Conservation (phyloP, 2,888 invertebrate species). For the Tiphia femorata region DNA sequence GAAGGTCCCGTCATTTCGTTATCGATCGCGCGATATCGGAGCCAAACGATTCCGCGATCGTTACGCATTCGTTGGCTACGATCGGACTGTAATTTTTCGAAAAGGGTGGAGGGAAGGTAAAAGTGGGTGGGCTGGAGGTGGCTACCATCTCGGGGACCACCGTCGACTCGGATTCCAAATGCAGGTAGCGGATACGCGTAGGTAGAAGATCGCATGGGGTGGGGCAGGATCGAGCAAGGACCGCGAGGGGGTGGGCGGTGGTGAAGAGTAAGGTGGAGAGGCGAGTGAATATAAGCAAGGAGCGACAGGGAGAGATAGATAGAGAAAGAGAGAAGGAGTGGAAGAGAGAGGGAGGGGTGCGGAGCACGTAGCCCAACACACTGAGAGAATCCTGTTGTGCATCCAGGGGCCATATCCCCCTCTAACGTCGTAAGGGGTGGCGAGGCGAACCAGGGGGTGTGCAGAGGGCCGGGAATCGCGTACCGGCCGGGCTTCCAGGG, state of each 20-base stretch:
- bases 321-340: conserved; percentile 30
- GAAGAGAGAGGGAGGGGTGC: conserved; percentile 28
- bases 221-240: not conserved
- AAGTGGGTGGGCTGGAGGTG: too few relatives aligned
- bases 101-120: too few relatives aligned
- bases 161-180: not conserved
- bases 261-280: conserved; percentile 9
- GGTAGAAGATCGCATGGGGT: not conserved
- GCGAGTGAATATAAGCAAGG: too few relatives aligned
- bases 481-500: conserved; percentile 50
- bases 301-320: conserved; percentile 4
- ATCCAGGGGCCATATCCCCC: conserved; percentile 43
- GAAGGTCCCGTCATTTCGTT: too few relatives aligned
- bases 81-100: too few relatives aligned
- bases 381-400: conserved; percentile 38
- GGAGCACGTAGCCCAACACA: conserved; percentile 42
- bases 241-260: not conserved
- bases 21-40: too few relatives aligned
- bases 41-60: too few relatives aligned
- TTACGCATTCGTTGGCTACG: too few relatives aligned
- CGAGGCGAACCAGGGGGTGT: conserved; percentile 44
- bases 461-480: conserved; percentile 52
- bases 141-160: too few relatives aligned
- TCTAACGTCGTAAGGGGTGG: conserved; percentile 33
- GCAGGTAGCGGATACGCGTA: not conserved